Evolutionary conservation across 2,888 invertebrate species (phyloP).

Genomic region (Ectemnius continuus): DNA sequence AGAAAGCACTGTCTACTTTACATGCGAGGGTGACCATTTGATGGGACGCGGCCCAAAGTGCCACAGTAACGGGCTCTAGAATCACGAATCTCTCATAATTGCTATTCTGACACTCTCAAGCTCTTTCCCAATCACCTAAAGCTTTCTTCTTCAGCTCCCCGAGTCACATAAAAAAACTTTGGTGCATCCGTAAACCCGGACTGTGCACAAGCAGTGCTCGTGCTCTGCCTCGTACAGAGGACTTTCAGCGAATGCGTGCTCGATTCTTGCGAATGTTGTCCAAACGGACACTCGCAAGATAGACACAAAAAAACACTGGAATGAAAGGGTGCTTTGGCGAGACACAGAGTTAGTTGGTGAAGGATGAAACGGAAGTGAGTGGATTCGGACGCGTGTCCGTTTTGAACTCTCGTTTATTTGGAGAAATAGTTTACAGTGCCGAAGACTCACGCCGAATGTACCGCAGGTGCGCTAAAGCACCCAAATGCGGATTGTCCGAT

Average conservation of each 20-base stretch:
- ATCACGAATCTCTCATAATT: constrained; percentile 41
- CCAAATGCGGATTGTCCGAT: constrained; percentile 19
- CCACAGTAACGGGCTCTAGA: constrained; percentile 73
- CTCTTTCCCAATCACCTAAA: constrained; percentile 54
- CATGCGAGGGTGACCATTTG: constrained; percentile 74
- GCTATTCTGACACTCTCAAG: not conserved
- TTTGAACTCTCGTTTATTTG: constrained; percentile 57
- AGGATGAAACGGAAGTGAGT: constrained; percentile 39
- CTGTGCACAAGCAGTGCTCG: constrained; percentile 35
- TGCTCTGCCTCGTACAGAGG: constrained; percentile 16
- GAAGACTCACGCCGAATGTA: constrained; percentile 24
- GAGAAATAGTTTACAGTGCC: constrained; percentile 57
- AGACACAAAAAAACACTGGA: not conserved
- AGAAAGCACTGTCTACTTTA: constrained; percentile 62
- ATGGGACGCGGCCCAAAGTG: constrained; percentile 72
- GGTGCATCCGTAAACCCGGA: constrained; percentile 23
- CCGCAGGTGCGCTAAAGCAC: constrained; percentile 22
- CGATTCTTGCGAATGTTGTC: not conserved
- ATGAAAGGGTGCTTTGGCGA: not conserved
- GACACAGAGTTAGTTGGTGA: constrained; percentile 23
- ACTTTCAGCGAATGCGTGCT: not conserved
- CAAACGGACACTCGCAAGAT: not conserved
- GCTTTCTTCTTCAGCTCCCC: constrained; percentile 24
- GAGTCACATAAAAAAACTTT: constrained; percentile 10
- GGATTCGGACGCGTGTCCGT: constrained; percentile 22